Evolutionary conservation across 2,797 vertebrate species (phyloP).

Genomic region (Spizella passerina): DNA sequence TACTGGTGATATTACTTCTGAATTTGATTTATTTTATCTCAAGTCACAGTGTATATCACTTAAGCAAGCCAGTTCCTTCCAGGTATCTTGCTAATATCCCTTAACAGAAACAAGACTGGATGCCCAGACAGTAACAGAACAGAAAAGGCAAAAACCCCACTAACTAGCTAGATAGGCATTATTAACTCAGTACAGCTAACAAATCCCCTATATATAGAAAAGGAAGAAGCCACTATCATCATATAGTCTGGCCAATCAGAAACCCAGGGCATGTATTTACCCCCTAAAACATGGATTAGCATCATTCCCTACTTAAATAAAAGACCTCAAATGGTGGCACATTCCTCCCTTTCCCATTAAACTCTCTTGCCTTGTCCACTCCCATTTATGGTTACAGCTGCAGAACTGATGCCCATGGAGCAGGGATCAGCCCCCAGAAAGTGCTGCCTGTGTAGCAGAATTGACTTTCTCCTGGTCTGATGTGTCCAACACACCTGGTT

Average conservation of each 20-base stretch:
- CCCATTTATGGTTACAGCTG: background rate
- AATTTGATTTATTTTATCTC: constrained; percentile 63
- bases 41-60: background rate
- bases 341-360: background rate
- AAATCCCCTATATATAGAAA: background rate
- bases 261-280: background rate
- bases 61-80: constrained; percentile 29
- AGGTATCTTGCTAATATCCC: constrained; percentile 24
- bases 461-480: background rate
- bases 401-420: background rate
- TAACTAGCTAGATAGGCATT: background rate
- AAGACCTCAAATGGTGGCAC: background rate
- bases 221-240: background rate
- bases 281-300: background rate
- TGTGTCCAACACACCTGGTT: rapidly evolving
- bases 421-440: background rate
- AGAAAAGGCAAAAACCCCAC: background rate
- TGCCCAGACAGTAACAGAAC: background rate
- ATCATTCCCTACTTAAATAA: background rate
- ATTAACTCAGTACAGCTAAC: background rate
- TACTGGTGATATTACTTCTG: constrained; percentile 6
- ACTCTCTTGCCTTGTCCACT: background rate
- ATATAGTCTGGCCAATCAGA: background rate
- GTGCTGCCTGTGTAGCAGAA: background rate
- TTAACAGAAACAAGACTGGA: background rate